Evolutionary conservation across 2,113 vertebrate species (phyloP), one percentile per base, ranked within the genome.

Genomic region (Platysteira castanea): DNA sequence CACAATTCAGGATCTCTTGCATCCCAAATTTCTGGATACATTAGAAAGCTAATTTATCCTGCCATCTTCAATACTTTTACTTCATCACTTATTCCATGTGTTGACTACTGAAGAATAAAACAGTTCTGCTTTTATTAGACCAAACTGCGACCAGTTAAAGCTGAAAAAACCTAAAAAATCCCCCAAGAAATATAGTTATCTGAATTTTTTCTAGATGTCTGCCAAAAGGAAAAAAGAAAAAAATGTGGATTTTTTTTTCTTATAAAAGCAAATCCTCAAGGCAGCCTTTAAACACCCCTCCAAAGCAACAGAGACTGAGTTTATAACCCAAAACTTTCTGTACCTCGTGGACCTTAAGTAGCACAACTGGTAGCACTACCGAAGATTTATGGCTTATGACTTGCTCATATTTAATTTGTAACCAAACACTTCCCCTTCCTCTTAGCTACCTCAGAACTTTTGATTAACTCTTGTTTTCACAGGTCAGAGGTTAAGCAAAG

Each of bases 401-500:
- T 99, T 94, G 96, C 98, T 99, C 98, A 99, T 98, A 98, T 99
- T 99, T 99, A 99, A 99, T 99, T 99, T 99, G 99, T 99, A 99
- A 99, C 99, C 98, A 97, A 98, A 99, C 98, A 99, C 99, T 99
- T 99, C 99, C 99, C 98, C 98, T 98, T 99, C 98, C 98, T 98
- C 98, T 98, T 97, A 97, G 96, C 97, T 97, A 97, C 97, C 96
- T 99, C 97, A 99, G 98, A 99, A 99, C 98, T 98, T 97, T 96
- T 98, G 98, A 98, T 98, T 98, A 98, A 96, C 97, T 98, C 98
- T 98, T 99, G 98, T 98, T 98, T 98, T 98, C 96, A 73, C 93
- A 97, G 99, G 99, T 99, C 99, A 99, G 90, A 98, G 99, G 99
- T 99, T 99, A 99, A 99, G 98, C 98, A 99, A 99, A 99, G 99